Conservation (phyloP, 2,113 vertebrate species). For the Actinemys pallida region DNA sequence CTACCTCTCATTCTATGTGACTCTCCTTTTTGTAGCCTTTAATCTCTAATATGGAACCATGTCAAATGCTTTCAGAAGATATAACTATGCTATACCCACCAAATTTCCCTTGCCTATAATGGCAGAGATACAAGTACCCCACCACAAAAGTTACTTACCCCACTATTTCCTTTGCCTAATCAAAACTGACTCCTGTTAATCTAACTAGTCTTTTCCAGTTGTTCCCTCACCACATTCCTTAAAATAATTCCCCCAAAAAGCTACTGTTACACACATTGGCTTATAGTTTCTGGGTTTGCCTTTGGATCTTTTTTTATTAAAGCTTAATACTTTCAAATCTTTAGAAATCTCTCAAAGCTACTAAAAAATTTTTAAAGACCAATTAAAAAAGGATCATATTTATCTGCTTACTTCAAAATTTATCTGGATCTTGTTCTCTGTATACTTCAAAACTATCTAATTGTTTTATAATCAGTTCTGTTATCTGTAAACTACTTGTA, state of each 20-base stretch:
- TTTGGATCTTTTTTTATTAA: not conserved
- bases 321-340: not conserved
- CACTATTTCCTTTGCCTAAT: not conserved
- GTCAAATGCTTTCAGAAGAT: not conserved
- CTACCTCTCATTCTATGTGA: not conserved
- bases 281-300: not conserved
- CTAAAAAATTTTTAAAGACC: not conserved
- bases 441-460: not conserved
- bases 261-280: not conserved
- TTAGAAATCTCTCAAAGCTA: not conserved
- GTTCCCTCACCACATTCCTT: not conserved
- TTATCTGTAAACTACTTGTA: not conserved
- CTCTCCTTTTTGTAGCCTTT: not conserved
- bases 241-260: not conserved
- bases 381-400: not conserved
- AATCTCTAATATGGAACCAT: constrained; percentile 14
- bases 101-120: not conserved
- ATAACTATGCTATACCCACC: not conserved
- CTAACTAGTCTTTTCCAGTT: not conserved
- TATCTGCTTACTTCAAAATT: not conserved
- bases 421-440: not conserved
- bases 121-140: not conserved
- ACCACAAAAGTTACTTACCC: not conserved
- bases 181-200: not conserved
- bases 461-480: not conserved